Evolutionary conservation across 2,888 invertebrate genomes (phyloP).

Genomic region (Campopleginae sp.): DNA sequence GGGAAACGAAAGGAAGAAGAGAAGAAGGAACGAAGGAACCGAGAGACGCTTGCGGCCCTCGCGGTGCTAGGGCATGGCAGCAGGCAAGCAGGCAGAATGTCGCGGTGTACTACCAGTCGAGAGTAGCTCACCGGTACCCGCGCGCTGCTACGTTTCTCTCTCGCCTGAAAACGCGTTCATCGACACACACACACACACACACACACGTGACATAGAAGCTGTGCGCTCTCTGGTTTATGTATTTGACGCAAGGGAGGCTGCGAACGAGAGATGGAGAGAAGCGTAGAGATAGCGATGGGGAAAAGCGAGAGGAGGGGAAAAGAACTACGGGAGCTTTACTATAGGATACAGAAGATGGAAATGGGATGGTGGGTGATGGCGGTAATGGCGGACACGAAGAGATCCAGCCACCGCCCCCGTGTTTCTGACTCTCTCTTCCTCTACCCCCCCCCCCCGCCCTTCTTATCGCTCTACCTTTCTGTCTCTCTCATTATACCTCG

Average conservation of each 20-base stretch:
- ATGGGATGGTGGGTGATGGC: slow-evolving; percentile 84
- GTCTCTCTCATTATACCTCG: slow-evolving; percentile 73
- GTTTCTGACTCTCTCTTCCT: slow-evolving; percentile 73
- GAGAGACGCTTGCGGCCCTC: slow-evolving; percentile 72
- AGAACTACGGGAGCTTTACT: slow-evolving; percentile 76
- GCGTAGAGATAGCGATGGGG: slow-evolving; percentile 64
- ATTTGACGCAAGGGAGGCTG: slow-evolving; percentile 69
- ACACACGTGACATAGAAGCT: slow-evolving; percentile 2
- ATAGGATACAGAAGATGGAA: slow-evolving; percentile 72
- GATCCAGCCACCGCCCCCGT: slow-evolving; percentile 85
- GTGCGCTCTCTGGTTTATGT: slow-evolving; percentile 4
- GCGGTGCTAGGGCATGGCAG: slow-evolving; percentile 82
- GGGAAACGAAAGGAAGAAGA: slow-evolving; percentile 71
- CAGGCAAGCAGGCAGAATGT: slow-evolving; percentile 78
- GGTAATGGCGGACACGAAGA: slow-evolving; percentile 87
- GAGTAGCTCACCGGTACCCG: slow-evolving; percentile 79
- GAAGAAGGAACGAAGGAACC: slow-evolving; percentile 72
- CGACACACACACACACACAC: slow-evolving; percentile 77
- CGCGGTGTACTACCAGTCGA: slow-evolving; percentile 79
- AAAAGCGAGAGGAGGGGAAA: slow-evolving; percentile 73
- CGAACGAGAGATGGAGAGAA: slow-evolving; percentile 51
- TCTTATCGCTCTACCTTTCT: slow-evolving; percentile 29
- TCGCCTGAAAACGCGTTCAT: slow-evolving; percentile 71
- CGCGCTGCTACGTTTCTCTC: slow-evolving; percentile 46
- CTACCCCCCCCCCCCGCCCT: slow-evolving; percentile 13